phyloP scores from a whole-genome alignment of 2,888 invertebrate species.

The Ecdyonurus torrentis region DNA sequence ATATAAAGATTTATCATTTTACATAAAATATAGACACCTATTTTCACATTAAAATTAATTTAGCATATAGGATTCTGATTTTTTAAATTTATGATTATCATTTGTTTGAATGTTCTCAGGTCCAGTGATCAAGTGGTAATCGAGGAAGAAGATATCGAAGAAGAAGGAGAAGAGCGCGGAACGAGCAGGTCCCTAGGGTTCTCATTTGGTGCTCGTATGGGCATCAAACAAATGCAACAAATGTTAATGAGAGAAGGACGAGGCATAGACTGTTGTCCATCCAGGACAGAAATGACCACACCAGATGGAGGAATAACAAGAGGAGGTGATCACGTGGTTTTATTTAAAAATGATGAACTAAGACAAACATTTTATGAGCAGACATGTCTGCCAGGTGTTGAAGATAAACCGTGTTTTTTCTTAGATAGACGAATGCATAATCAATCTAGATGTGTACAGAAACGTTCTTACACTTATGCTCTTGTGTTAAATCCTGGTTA shows the following conservation, averaged over 20 bases:
- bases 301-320: constrained; percentile 61
- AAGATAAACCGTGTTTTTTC: constrained; percentile 56
- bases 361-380: constrained; percentile 50
- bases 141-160: constrained; percentile 6
- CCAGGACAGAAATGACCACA: constrained; percentile 56
- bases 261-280: constrained; percentile 64
- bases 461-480: constrained; percentile 70
- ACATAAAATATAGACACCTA: no score
- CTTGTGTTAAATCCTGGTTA: constrained; percentile 41
- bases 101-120: no score
- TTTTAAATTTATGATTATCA: no score
- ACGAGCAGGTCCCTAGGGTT: constrained; percentile 28
- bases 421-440: constrained; percentile 49
- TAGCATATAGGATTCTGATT: no score
- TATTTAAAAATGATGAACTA: constrained; percentile 50
- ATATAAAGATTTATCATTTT: no score
- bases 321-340: constrained; percentile 42
- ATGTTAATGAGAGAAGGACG: constrained; percentile 18
- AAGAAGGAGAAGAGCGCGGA: constrained; percentile 12
- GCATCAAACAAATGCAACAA: neutral
- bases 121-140: constrained; percentile 14
- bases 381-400: constrained; percentile 53
- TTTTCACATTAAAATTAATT: no score
- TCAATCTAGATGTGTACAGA: constrained; percentile 65
- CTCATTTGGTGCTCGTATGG: neutral